Evolutionary conservation across 2,797 vertebrate genomes (phyloP).

Genomic region (Arrhamphus sclerolepis): DNA sequence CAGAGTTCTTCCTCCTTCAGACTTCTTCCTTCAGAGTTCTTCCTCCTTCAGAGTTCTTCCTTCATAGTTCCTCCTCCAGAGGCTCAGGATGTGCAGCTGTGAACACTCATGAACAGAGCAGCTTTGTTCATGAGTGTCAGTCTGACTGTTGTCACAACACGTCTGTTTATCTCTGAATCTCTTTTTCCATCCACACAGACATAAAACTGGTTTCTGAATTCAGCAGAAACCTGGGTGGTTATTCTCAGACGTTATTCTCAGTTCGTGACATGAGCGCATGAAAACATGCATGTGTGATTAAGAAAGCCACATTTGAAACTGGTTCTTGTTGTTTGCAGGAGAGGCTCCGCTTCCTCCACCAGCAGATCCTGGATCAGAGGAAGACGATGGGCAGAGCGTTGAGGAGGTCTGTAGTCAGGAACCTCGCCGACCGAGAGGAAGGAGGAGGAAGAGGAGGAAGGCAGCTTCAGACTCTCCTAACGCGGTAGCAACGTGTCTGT

Average conservation of each 20-base stretch:
- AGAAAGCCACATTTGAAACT: background rate
- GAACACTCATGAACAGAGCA: no score
- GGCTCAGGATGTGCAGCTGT: no score
- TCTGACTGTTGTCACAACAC: background rate
- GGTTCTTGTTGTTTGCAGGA: constrained; percentile 68
- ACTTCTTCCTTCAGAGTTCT: no score
- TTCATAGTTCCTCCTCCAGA: no score
- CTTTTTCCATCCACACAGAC: background rate
- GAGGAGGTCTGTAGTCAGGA: constrained; percentile 28
- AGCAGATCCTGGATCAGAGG: constrained; percentile 81
- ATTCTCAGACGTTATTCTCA: background rate
- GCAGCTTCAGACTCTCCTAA: constrained; percentile 64
- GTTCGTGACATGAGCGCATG: background rate
- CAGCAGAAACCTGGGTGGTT: background rate
- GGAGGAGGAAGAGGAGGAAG: constrained; percentile 47
- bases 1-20: no score
- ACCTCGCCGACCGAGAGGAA: constrained; percentile 27
- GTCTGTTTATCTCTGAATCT: background rate
- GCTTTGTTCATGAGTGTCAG: no score
- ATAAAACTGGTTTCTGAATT: no score
- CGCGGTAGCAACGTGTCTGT: constrained; percentile 51
- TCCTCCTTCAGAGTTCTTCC: no score
- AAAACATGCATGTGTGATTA: background rate
- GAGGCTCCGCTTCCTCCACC: constrained; percentile 83
- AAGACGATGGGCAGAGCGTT: constrained; percentile 58